Evolutionary conservation across 1,140 invertebrate species (phyloP), one percentile per base, ranked within the genome.

Genomic region (Ptiloglossa arizonensis): DNA sequence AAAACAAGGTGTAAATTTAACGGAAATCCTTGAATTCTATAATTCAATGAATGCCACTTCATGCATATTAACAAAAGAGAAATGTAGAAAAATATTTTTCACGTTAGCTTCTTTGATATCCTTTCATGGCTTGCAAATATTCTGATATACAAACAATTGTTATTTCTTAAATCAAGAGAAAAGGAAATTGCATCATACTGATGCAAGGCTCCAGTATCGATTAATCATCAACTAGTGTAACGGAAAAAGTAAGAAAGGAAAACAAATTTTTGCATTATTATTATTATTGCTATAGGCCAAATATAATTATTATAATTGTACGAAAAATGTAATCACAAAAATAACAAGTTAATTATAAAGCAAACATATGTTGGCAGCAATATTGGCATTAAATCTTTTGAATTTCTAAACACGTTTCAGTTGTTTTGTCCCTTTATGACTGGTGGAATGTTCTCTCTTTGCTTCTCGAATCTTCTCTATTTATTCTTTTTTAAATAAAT

Each of bases 401-500:
- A 64, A 66, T 74, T 77, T 50, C 17, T 62, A 52, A 66, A 72
- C n/a, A 56, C 46, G 56, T 81, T 64, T 72, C 2, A 19, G 72
- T 80, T 63, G 41, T 64, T 50, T 66, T 64, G 46, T 70, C 68
- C 8, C 46, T 79, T 32, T 71, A 56, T 80, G 44, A 54, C 38
- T 56, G 64, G 15, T 84, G 82, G 82, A 84, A 84, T 84, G 82
- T 84, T 80, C 60, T 75, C 24, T 41, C 24, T 69, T 13, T 44
- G 15, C 46, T 59, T 44, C 17, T n/a, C 48, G 13, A 59, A 15
- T 67, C 44, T n/a, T 46, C 17, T 44, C 24, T 62, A 19, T 35
- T 46, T 24, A 29, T 24, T 38, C 22, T 54, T 71, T 29, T n/a
- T 71, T 66, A 6, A 46, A 54, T 80, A 66, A 75, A 71, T 63